These are phyloP conservation scores for Cantharis nigra DNA, from an alignment of 2,888 invertebrate genomes.

Conservation along the genomic window DNA sequence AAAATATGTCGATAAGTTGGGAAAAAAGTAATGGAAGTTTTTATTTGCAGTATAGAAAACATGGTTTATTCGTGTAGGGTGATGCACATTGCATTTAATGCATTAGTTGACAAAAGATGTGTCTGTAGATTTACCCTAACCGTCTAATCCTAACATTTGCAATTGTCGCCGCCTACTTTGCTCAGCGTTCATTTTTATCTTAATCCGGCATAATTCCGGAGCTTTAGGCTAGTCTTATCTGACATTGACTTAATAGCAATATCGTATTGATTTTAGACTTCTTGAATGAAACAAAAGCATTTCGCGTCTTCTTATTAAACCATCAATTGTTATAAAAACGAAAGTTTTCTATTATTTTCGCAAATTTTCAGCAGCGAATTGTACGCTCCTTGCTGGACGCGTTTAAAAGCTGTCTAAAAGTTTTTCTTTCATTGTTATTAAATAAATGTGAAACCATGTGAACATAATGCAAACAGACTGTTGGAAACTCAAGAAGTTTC, in stretches of 20 bases:
- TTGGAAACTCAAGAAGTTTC: constrained; percentile 37
- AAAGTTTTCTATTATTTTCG: constrained; percentile 7
- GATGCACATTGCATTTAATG: neutral
- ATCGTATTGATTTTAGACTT: constrained; percentile 31
- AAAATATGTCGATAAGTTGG: neutral
- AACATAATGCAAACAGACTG: constrained; percentile 47
- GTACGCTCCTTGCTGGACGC: constrained; percentile 19
- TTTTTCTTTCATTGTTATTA: constrained; percentile 50
- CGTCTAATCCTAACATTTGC: constrained; percentile 42
- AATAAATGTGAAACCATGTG: constrained; percentile 52
- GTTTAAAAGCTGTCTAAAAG: constrained; percentile 40
- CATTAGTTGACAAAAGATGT: constrained; percentile 9
- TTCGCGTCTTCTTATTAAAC: constrained; percentile 11
- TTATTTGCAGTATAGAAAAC: neutral
- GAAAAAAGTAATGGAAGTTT: neutral
- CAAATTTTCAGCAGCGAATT: constrained; percentile 5
- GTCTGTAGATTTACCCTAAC: constrained; percentile 14
- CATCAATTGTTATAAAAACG: constrained; percentile 10
- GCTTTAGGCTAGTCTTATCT: constrained; percentile 41
- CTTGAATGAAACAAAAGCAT: constrained; percentile 5
- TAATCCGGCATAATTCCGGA: constrained; percentile 42
- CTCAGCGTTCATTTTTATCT: constrained; percentile 46
- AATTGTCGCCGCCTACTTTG: constrained; percentile 44
- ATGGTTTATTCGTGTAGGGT: neutral
- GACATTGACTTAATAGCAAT: constrained; percentile 32